phyloP scores from a whole-genome alignment of 2,797 vertebrate species.

The Taeniopygia guttata region DNA sequence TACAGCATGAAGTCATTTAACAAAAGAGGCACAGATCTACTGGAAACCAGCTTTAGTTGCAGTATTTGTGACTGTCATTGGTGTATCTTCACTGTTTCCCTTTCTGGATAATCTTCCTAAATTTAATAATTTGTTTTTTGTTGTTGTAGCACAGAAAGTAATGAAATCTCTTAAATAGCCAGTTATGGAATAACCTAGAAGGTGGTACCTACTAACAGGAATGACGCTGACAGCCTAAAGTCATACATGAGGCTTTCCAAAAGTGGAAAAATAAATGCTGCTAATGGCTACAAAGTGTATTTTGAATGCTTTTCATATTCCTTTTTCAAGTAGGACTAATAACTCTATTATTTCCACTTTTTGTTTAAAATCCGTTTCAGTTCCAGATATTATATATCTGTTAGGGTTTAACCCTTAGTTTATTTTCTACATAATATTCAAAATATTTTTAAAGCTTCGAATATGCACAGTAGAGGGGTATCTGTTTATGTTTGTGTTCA shows the following conservation, averaged over 20 bases:
- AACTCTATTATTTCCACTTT: not conserved
- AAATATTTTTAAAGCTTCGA: not conserved
- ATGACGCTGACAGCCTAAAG: not conserved
- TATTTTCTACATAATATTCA: not conserved
- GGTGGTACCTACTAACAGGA: not conserved
- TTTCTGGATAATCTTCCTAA: not conserved
- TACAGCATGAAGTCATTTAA: not conserved
- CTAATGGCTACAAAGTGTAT: not conserved
- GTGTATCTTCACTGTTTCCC: not conserved
- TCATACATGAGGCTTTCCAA: not conserved
- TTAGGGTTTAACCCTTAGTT: not conserved
- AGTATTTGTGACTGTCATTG: not conserved
- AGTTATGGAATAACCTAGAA: not conserved
- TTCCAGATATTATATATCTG: not conserved
- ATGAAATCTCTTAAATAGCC: rapidly evolving
- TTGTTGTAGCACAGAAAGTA: not conserved
- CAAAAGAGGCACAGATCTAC: not conserved
- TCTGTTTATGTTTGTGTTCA: not conserved
- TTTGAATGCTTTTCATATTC: not conserved
- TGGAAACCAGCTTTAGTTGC: not conserved
- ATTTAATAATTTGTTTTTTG: not conserved
- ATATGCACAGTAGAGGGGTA: not conserved
- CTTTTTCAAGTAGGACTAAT: not conserved
- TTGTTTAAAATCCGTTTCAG: not conserved
- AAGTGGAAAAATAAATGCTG: not conserved